phyloP scores from a whole-genome alignment of 2,113 vertebrate species.

The Zapus hudsonius region DNA sequence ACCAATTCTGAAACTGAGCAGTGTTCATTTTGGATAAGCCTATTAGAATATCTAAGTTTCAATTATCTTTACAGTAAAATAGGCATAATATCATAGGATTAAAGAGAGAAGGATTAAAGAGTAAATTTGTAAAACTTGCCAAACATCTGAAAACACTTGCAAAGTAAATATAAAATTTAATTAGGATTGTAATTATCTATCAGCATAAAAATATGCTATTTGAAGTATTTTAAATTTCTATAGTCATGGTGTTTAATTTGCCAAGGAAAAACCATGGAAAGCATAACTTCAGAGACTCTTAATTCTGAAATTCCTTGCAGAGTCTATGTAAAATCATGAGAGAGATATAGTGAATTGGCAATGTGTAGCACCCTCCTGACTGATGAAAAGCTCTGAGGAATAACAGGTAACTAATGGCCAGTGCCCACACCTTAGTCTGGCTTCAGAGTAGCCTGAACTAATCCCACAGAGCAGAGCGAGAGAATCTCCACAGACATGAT shows the following conservation, averaged over 20 bases:
- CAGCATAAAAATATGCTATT: neutral
- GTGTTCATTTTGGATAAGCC: neutral
- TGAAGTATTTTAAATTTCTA: constrained; percentile 14
- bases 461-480: neutral
- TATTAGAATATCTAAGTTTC: neutral
- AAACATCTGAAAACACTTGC: neutral
- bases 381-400: too few species aligned
- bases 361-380: neutral
- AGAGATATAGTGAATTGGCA: accelerated
- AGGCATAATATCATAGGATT: neutral
- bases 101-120: too few species aligned
- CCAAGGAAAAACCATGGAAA: neutral
- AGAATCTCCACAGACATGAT: neutral
- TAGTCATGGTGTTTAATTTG: constrained; percentile 14
- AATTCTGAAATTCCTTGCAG: neutral
- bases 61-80: constrained; percentile 27
- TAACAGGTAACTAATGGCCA: too few species aligned
- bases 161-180: neutral
- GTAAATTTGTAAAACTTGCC: too few species aligned
- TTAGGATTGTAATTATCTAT: neutral
- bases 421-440: neutral
- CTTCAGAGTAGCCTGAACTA: neutral
- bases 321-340: neutral
- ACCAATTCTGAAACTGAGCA: neutral
- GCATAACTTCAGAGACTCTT: neutral